These are phyloP conservation scores for Habrosyne pyritoides DNA, from an alignment of 2,888 invertebrate species.

Conservation along the genomic window DNA sequence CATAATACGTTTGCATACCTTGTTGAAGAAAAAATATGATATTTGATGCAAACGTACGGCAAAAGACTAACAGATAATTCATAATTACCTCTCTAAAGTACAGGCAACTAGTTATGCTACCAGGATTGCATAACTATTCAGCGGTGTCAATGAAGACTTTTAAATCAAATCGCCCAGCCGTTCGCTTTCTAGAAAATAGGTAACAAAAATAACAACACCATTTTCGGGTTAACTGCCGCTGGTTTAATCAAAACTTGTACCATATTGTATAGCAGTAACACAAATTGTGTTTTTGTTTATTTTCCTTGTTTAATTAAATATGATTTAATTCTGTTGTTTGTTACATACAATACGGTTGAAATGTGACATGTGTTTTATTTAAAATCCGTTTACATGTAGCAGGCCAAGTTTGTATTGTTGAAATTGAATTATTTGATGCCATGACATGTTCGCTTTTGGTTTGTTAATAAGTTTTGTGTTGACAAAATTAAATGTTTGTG, in stretches of 20 bases:
- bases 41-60: too few species aligned
- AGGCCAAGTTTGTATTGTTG: slow-evolving; percentile 22
- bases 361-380: background rate
- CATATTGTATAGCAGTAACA: slow-evolving; percentile 18
- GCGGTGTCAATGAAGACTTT: background rate
- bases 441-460: slow-evolving; percentile 17
- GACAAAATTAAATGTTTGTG: background rate
- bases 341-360: slow-evolving; percentile 18
- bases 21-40: too few species aligned
- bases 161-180: background rate
- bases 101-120: background rate
- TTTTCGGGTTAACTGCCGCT: slow-evolving; percentile 15
- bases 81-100: background rate
- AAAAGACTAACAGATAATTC: too few species aligned
- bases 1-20: too few species aligned
- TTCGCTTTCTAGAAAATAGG: background rate
- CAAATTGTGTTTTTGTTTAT: slow-evolving; percentile 30
- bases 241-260: slow-evolving; percentile 25
- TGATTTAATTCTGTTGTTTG: slow-evolving; percentile 30
- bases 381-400: slow-evolving; percentile 1
- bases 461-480: slow-evolving; percentile 18
- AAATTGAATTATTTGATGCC: slow-evolving; percentile 13
- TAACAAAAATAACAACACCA: slow-evolving; percentile 9
- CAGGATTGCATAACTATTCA: background rate
- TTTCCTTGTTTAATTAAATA: slow-evolving; percentile 34